phyloP scores from a whole-genome alignment of 2,888 invertebrate species.

The Andrena trimmerana region DNA sequence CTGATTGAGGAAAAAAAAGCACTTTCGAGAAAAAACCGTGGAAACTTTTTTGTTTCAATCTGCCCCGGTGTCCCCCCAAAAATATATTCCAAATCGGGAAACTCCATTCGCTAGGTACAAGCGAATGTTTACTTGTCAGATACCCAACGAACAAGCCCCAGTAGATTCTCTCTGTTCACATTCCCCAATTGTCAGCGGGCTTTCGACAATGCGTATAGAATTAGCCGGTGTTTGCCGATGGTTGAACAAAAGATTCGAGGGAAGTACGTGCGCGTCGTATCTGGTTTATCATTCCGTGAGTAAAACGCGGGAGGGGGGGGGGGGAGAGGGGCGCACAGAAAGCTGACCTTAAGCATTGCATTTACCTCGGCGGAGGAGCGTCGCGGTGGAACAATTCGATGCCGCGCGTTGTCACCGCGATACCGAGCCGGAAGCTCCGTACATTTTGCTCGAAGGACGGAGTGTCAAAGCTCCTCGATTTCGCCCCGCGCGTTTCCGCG shows the following conservation, averaged over 20 bases:
- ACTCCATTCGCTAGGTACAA: too few relatives aligned
- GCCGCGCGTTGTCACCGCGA: constrained; percentile 6
- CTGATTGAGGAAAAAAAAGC: too few relatives aligned
- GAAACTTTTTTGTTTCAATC: too few relatives aligned
- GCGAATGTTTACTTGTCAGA: too few relatives aligned
- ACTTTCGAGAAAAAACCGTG: too few relatives aligned
- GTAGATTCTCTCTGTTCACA: background rate
- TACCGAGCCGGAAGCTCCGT: constrained; percentile 3
- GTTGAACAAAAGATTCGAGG: background rate
- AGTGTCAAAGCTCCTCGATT: constrained; percentile 25
- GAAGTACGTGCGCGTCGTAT: background rate
- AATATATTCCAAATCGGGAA: too few relatives aligned
- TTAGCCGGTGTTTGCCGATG: background rate
- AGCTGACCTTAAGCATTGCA: constrained; percentile 48
- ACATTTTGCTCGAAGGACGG: background rate
- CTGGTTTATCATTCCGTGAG: constrained; percentile 3
- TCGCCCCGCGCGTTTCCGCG: constrained; percentile 4
- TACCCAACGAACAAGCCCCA: background rate
- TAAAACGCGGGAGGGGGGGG: background rate
- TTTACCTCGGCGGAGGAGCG: constrained; percentile 27
- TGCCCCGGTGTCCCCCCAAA: too few relatives aligned
- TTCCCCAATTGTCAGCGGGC: background rate
- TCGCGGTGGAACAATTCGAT: constrained; percentile 33
- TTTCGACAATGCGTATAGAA: background rate
- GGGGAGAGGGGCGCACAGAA: background rate